phyloP scores from a whole-genome alignment of 1,140 invertebrate species.

The Caerostris darwini region DNA sequence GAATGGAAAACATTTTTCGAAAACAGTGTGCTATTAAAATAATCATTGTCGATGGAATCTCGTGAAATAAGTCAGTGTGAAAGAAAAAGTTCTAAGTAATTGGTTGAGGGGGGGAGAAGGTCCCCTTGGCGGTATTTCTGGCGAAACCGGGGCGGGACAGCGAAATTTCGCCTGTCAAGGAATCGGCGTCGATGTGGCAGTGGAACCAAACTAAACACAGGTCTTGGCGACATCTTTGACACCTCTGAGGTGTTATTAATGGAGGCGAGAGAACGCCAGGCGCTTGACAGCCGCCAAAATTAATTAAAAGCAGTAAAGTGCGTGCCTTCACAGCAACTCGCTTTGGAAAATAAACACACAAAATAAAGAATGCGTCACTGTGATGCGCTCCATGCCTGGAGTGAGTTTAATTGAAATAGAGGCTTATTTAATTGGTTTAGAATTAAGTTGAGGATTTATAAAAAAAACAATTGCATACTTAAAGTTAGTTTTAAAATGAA shows the following conservation, averaged over 20 bases:
- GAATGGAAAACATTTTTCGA: too few relatives aligned
- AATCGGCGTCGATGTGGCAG: neutral
- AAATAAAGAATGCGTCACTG: neutral
- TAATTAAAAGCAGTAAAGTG: slow-evolving; percentile 48
- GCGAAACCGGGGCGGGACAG: neutral
- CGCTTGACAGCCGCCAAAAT: slow-evolving; percentile 42
- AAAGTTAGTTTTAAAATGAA: too few relatives aligned
- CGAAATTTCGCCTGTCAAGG: neutral
- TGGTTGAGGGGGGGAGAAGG: neutral
- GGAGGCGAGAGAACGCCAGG: neutral
- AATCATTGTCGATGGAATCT: too few relatives aligned
- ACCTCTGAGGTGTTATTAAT: slow-evolving; percentile 49
- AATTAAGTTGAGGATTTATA: too few relatives aligned
- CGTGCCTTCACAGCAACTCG: neutral
- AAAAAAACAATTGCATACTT: too few relatives aligned
- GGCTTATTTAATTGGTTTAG: too few relatives aligned
- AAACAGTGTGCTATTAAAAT: too few relatives aligned
- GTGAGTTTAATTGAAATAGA: too few relatives aligned
- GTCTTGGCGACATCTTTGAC: slow-evolving; percentile 43
- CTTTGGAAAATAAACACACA: slow-evolving; percentile 22
- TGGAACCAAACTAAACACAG: slow-evolving; percentile 45
- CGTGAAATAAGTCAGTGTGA: too few relatives aligned
- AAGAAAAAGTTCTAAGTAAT: too few relatives aligned
- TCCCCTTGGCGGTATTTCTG: neutral
- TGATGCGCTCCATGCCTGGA: too few relatives aligned